Percentiles rank a stretch among this genome's conserved stretches.
Conservation (phyloP, 2,113 vertebrate species). For the Chamaetylas fuelleborni region DNA sequence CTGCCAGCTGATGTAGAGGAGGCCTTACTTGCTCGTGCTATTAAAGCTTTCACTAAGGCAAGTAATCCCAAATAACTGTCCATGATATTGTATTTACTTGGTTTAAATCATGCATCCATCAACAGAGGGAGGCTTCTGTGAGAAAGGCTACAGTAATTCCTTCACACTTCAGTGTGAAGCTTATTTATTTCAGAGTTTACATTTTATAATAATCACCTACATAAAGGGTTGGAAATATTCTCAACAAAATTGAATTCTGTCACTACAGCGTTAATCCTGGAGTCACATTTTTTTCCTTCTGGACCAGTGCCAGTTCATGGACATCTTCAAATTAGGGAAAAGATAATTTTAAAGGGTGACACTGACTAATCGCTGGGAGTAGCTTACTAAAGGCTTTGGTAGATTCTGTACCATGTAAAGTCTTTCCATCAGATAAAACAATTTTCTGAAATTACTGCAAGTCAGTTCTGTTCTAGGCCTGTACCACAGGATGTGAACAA, state of each 20-base stretch:
- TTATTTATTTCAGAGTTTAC: not conserved
- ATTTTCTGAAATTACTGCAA: not conserved
- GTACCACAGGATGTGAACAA: not conserved
- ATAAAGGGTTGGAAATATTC: not conserved
- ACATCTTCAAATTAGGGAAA: not conserved
- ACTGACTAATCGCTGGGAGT: not conserved
- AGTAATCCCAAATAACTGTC: not conserved
- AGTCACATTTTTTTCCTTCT: not conserved
- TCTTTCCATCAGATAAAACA: not conserved
- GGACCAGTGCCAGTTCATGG: not conserved
- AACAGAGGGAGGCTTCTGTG: not conserved
- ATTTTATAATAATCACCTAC: not conserved
- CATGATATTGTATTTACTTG: not conserved
- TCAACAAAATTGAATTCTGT: not conserved
- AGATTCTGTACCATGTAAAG: not conserved
- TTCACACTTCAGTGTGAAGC: not conserved
- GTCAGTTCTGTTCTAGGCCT: not conserved
- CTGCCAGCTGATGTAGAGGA: slow-evolving; percentile 84
- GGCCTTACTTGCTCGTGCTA: slow-evolving; percentile 80
- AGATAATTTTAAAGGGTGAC: not conserved
- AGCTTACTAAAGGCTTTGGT: not conserved
- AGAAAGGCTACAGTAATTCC: not conserved
- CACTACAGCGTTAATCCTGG: not conserved
- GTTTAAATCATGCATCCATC: not conserved
- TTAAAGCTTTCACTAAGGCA: slow-evolving; percentile 91